These are phyloP conservation scores for Eciton burchellii DNA, from an alignment of 1,140 invertebrate genomes.

Conservation along the genomic window DNA sequence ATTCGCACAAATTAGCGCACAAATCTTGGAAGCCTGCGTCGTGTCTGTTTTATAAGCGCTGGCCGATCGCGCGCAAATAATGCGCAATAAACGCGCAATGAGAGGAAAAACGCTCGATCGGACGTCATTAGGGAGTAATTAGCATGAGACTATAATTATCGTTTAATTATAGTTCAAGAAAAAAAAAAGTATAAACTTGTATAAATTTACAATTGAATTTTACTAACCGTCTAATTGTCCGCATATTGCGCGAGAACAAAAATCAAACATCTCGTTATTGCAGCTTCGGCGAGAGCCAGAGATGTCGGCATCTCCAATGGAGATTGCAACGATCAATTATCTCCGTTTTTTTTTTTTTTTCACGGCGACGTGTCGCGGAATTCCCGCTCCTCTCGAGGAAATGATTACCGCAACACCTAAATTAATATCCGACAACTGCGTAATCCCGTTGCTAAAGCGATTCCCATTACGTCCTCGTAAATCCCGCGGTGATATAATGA, in stretches of 20 bases:
- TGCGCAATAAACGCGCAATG: neutral
- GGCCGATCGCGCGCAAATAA: neutral
- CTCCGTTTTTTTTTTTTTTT: conserved; percentile 10
- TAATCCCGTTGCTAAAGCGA: conserved; percentile 14
- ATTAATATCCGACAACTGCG: conserved; percentile 26
- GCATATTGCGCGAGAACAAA: neutral
- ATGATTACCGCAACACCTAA: conserved; percentile 17
- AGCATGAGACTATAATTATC: neutral
- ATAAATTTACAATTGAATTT: conserved; percentile 11
- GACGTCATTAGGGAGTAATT: neutral
- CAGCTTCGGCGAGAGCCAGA: neutral
- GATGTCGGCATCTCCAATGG: neutral
- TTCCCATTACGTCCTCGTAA: neutral
- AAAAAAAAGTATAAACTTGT: neutral
- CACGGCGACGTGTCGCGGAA: conserved; percentile 21
- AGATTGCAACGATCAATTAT: conserved; percentile 5
- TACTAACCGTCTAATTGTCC: neutral
- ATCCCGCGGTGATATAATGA: conserved; percentile 5
- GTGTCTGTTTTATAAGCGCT: neutral
- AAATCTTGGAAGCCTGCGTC: conserved; percentile 8
- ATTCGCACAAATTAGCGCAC: neutral
- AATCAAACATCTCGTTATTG: neutral
- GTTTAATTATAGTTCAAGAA: neutral
- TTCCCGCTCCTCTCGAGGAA: conserved; percentile 20
- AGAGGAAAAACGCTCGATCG: neutral